phyloP scores from a whole-genome alignment of 2,888 invertebrate genomes.

The Erebia epiphron region DNA sequence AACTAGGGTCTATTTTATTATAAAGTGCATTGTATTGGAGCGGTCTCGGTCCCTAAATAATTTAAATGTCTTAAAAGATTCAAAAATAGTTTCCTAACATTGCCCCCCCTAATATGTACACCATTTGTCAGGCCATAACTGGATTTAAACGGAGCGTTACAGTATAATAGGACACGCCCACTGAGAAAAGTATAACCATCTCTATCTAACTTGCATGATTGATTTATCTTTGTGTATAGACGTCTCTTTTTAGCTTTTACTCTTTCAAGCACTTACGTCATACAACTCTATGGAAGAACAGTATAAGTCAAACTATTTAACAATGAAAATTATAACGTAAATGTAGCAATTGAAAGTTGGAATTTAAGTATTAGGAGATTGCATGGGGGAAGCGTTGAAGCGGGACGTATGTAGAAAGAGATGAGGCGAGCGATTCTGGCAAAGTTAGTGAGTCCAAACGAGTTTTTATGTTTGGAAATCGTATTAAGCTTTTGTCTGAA shows the following conservation, averaged over 20 bases:
- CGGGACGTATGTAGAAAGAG: conserved; percentile 69
- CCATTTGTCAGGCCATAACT: conserved; percentile 83
- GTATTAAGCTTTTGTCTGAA: conserved; percentile 83
- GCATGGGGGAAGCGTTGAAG: conserved; percentile 73
- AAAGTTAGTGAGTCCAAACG: conserved; percentile 81
- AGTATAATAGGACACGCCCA: conserved; percentile 69
- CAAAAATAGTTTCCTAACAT: conserved; percentile 83
- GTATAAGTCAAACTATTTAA: conserved; percentile 49
- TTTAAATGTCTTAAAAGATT: conserved; percentile 84
- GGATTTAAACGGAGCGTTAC: conserved; percentile 79
- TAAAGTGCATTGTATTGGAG: conserved; percentile 79
- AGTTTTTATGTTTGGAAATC: conserved; percentile 83
- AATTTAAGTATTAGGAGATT: conserved; percentile 43
- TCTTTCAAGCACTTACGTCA: conserved; percentile 66
- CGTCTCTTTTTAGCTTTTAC: conserved; percentile 62
- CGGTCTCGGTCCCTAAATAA: conserved; percentile 80
- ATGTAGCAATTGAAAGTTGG: conserved; percentile 20
- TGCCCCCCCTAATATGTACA: conserved; percentile 82
- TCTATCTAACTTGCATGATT: conserved; percentile 47
- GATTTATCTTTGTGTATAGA: conserved; percentile 33
- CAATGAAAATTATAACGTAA: conserved; percentile 45
- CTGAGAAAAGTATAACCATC: conserved; percentile 52
- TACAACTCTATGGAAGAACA: conserved; percentile 62
- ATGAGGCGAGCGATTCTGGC: conserved; percentile 73
- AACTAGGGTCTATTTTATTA: conserved; percentile 80